These are phyloP conservation scores for Panorpa germanica DNA, from an alignment of 2,888 invertebrate species.

Conservation along the genomic window DNA sequence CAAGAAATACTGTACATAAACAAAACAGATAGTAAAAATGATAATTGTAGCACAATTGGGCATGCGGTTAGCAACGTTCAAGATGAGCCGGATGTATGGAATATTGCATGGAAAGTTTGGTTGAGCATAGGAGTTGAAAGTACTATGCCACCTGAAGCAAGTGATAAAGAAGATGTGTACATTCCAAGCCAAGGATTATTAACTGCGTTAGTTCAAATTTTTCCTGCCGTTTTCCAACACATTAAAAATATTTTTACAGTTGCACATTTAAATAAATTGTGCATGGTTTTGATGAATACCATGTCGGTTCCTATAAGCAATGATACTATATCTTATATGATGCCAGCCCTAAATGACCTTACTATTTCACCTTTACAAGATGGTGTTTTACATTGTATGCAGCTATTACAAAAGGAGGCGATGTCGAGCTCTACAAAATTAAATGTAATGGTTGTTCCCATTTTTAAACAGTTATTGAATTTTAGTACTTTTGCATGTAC, in stretches of 20 bases:
- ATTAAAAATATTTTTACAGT: conserved; percentile 43
- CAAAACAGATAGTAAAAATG: conserved; percentile 28
- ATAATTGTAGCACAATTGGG: conserved; percentile 12
- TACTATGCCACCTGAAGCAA: conserved; percentile 36
- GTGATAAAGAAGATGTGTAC: conserved; percentile 40
- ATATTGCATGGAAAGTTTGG: conserved; percentile 75
- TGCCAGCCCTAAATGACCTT: conserved; percentile 62
- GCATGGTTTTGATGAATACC: conserved; percentile 54
- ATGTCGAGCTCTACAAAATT: conserved; percentile 33
- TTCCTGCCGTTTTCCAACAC: conserved; percentile 85
- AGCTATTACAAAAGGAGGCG: conserved; percentile 66
- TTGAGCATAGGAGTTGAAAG: conserved; percentile 67
- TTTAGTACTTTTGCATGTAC: conserved; percentile 53
- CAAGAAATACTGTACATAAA: conserved; percentile 85
- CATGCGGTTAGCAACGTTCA: conserved; percentile 19
- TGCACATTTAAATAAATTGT: conserved; percentile 62
- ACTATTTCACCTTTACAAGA: conserved; percentile 69
- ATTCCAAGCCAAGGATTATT: conserved; percentile 87
- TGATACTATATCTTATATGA: conserved; percentile 62
- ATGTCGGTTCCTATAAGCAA: conserved; percentile 65
- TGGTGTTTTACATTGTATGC: conserved; percentile 68
- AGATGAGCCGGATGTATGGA: conserved; percentile 52
- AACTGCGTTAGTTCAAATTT: conserved; percentile 86
- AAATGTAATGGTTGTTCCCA: conserved; percentile 42
- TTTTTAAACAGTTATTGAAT: conserved; percentile 42